A percentile compares a stretch with the other conserved stretches of the same genome.
Conservation (phyloP, 2,113 vertebrate species). For the Porphyrio hochstetteri region DNA sequence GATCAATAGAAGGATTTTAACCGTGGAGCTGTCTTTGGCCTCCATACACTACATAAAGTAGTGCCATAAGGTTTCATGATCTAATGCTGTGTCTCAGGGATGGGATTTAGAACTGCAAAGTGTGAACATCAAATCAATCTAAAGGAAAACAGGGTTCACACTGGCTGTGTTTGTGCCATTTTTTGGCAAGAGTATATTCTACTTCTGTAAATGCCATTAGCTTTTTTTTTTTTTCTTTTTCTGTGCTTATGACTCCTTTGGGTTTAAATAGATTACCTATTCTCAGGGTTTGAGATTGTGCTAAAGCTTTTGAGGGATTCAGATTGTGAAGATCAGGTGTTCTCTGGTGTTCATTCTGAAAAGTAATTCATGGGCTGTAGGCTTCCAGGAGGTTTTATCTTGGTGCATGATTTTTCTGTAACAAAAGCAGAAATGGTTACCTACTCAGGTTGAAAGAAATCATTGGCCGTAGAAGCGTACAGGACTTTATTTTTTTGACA, state of each 20-base stretch:
- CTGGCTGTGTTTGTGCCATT: not conserved
- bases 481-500: not conserved
- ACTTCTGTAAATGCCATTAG: not conserved
- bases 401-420: not conserved
- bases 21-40: not conserved
- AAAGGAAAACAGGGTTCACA: not conserved
- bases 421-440: not conserved
- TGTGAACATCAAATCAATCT: not conserved
- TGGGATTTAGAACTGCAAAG: not conserved
- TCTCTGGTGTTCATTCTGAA: not conserved
- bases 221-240: not conserved
- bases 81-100: not conserved
- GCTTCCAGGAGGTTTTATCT: not conserved
- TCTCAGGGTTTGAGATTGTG: not conserved
- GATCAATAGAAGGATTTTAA: not conserved
- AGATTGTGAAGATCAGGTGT: not conserved
- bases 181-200: not conserved
- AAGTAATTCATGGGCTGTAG: not conserved
- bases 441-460: not conserved
- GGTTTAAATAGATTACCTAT: not conserved
- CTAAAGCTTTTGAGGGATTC: not conserved
- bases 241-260: not conserved
- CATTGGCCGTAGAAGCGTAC: not conserved
- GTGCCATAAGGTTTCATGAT: not conserved
- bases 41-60: not conserved